Conservation (phyloP, 1,140 invertebrate genomes). For the Uloborus diversus region DNA sequence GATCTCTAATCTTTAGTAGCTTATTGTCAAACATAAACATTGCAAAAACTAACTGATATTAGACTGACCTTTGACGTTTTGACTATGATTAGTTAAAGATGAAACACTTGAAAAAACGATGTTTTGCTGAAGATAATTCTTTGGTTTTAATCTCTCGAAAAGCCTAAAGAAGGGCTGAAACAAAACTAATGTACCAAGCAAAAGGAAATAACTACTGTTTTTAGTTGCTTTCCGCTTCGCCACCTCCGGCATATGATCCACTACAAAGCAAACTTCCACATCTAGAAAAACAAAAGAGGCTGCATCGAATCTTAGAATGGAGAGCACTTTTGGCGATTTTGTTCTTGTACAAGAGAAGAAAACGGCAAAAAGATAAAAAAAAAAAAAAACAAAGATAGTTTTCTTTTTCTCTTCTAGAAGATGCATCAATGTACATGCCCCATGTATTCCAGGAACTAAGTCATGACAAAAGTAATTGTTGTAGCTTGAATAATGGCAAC, state of each 20-base stretch:
- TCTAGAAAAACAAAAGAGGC: background rate
- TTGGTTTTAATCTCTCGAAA: too few species aligned
- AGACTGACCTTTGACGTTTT: too few species aligned
- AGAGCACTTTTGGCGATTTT: background rate
- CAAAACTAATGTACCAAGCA: too few species aligned
- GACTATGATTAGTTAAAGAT: too few species aligned
- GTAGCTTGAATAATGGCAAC: conserved; percentile 45
- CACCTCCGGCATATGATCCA: background rate
- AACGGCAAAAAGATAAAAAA: background rate
- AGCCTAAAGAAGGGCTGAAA: too few species aligned
- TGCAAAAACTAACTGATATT: too few species aligned
- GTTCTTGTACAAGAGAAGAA: background rate
- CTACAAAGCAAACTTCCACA: background rate
- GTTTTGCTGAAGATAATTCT: too few species aligned
- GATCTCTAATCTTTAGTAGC: too few species aligned
- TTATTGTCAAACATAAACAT: too few species aligned
- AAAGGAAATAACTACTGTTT: too few species aligned
- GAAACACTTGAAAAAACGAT: too few species aligned
- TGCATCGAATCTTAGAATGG: background rate
- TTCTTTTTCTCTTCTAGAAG: background rate
- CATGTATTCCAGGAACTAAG: conserved; percentile 7
- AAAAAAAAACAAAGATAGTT: background rate
- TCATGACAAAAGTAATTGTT: conserved; percentile 45
- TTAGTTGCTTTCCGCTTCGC: background rate
- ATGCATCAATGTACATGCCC: conserved; percentile 12